A percentile compares a stretch with the other conserved stretches of the same genome.
phyloP scores from a whole-genome alignment of 2,888 invertebrate species.

The Pterobdella sp. region DNA sequence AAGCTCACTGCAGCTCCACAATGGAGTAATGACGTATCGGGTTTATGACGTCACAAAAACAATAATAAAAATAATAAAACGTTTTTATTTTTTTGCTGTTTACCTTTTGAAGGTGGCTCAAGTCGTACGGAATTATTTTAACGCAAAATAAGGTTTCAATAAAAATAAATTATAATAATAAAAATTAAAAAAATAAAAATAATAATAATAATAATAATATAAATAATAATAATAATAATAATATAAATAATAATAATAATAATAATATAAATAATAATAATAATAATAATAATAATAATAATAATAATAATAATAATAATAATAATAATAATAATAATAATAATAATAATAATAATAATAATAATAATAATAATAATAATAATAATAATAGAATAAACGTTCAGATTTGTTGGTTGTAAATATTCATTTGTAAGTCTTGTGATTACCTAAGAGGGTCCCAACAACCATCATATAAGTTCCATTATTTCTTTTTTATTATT shows the following conservation, averaged over 20 bases:
- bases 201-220: neutral
- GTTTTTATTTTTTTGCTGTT: too few species aligned
- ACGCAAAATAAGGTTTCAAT: too few species aligned
- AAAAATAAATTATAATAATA: neutral
- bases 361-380: conserved; percentile 18
- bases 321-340: conserved; percentile 19
- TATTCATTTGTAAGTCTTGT: neutral
- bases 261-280: neutral
- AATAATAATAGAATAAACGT: conserved; percentile 3
- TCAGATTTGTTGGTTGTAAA: neutral
- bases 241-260: neutral
- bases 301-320: conserved; percentile 11
- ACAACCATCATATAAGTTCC: too few species aligned
- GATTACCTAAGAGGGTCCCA: neutral
- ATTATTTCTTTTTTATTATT: too few species aligned
- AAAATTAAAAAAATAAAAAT: neutral
- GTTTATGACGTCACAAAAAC: too few species aligned
- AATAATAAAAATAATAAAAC: too few species aligned
- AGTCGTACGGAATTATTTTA: too few species aligned
- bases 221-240: neutral
- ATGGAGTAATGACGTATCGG: too few species aligned
- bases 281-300: conserved; percentile 1
- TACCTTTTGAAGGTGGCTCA: too few species aligned
- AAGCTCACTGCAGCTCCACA: too few species aligned
- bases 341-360: conserved; percentile 18